Conservation (phyloP, 1,140 invertebrate species). For the Octopus bimaculoides region DNA sequence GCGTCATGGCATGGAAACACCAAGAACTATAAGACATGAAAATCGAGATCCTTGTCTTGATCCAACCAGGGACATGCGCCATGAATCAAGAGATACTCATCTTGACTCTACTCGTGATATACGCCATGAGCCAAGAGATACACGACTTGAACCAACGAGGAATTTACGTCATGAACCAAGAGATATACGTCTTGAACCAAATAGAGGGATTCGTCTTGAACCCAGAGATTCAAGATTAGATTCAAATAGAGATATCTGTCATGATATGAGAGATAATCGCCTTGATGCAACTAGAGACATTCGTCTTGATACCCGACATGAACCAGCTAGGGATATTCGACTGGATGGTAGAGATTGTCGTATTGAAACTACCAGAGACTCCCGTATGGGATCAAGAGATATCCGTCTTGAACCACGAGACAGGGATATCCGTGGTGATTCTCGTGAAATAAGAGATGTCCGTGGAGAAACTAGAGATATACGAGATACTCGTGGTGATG, state of each 20-base stretch:
- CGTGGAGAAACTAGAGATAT: background rate
- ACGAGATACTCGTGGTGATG: background rate
- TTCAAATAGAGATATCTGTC: background rate
- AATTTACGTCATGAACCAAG: conserved; percentile 2
- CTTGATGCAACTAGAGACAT: background rate
- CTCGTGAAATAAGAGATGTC: background rate
- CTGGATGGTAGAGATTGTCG: background rate
- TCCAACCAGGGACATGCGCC: background rate
- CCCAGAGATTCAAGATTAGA: background rate
- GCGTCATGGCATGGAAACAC: background rate
- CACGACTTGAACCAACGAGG: background rate
- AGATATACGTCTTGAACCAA: background rate
- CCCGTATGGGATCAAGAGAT: background rate
- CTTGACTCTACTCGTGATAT: background rate
- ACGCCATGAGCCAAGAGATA: background rate
- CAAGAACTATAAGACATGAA: background rate
- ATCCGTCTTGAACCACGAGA: background rate
- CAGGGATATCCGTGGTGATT: background rate
- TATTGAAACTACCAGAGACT: background rate
- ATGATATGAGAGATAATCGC: background rate
- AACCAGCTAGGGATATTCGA: background rate
- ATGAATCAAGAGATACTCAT: background rate
- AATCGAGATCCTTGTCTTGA: background rate
- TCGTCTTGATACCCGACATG: background rate
- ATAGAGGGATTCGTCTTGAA: background rate